Evolutionary conservation across 2,113 vertebrate genomes (phyloP).

Genomic region (Alces alces): DNA sequence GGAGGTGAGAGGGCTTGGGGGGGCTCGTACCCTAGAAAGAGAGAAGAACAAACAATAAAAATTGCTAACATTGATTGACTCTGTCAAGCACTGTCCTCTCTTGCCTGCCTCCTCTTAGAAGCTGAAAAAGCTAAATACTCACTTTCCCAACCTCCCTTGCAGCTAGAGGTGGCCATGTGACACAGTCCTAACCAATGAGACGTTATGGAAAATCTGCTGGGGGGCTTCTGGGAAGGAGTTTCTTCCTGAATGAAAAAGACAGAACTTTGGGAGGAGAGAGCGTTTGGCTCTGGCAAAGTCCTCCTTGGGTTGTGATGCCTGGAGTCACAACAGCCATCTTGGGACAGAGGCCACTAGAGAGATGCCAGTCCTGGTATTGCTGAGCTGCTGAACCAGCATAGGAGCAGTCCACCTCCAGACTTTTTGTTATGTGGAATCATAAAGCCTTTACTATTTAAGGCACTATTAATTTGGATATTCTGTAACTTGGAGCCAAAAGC

Average conservation of each 20-base stretch:
- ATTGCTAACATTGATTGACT: neutral
- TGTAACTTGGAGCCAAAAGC: slow-evolving; percentile 6
- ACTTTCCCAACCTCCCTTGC: slow-evolving; percentile 71
- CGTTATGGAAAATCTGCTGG: slow-evolving; percentile 63
- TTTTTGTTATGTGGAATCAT: neutral
- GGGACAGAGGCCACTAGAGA: neutral
- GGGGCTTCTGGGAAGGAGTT: slow-evolving; percentile 68
- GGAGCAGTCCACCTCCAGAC: neutral
- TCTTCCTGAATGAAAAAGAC: slow-evolving; percentile 71
- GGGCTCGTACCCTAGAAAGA: slow-evolving; percentile 70
- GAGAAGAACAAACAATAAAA: neutral
- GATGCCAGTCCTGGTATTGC: neutral
- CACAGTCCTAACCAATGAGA: slow-evolving; percentile 65
- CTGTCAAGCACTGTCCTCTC: slow-evolving; percentile 31
- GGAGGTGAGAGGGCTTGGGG: slow-evolving; percentile 68
- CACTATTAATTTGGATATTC: neutral
- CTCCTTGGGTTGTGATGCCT: neutral
- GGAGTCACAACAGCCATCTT: neutral
- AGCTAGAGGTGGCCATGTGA: slow-evolving; percentile 69
- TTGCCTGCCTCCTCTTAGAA: slow-evolving; percentile 59
- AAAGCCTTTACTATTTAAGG: neutral
- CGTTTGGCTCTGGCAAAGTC: slow-evolving; percentile 35
- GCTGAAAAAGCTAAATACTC: slow-evolving; percentile 71
- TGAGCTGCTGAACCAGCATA: neutral
- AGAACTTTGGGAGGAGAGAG: slow-evolving; percentile 68